Conservation (phyloP, 1,140 invertebrate genomes). For the Homarus americanus region DNA sequence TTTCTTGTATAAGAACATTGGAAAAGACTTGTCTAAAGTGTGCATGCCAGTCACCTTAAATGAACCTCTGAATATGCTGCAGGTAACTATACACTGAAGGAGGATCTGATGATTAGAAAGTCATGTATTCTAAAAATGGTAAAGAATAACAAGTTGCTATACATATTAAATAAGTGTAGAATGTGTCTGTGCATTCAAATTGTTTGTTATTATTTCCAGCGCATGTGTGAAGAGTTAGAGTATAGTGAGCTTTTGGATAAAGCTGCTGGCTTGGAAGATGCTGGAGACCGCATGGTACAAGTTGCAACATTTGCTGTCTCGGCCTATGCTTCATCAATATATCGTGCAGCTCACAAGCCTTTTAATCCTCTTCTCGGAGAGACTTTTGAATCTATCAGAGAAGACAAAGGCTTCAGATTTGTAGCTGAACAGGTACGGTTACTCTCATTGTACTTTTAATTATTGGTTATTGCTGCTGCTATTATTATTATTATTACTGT, state of each 20-base stretch:
- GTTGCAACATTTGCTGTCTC: constrained; percentile 91
- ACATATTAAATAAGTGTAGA: too few species aligned
- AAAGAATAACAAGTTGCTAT: background rate
- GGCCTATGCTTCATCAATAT: constrained; percentile 87
- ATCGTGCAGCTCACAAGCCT: constrained; percentile 89
- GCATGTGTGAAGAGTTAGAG: constrained; percentile 91
- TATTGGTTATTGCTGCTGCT: too few species aligned
- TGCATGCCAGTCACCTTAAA: constrained; percentile 90
- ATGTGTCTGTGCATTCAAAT: background rate
- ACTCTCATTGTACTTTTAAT: too few species aligned
- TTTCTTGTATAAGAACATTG: constrained; percentile 90
- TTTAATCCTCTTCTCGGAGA: constrained; percentile 93
- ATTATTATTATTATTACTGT: too few species aligned
- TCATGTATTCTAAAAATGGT: background rate
- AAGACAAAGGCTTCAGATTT: constrained; percentile 88
- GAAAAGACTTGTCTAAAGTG: constrained; percentile 91
- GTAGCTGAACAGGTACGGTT: constrained; percentile 83
- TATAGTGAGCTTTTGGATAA: constrained; percentile 89
- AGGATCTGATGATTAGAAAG: background rate
- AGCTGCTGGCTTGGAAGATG: constrained; percentile 83
- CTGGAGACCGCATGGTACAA: constrained; percentile 86
- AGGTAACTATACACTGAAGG: constrained; percentile 75
- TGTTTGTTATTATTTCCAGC: constrained; percentile 77
- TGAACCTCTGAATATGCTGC: constrained; percentile 91
- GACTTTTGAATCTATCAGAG: constrained; percentile 89